Base-by-base conservation (phyloP, 2,888 invertebrate species). In the Morpho helenor region DNA sequence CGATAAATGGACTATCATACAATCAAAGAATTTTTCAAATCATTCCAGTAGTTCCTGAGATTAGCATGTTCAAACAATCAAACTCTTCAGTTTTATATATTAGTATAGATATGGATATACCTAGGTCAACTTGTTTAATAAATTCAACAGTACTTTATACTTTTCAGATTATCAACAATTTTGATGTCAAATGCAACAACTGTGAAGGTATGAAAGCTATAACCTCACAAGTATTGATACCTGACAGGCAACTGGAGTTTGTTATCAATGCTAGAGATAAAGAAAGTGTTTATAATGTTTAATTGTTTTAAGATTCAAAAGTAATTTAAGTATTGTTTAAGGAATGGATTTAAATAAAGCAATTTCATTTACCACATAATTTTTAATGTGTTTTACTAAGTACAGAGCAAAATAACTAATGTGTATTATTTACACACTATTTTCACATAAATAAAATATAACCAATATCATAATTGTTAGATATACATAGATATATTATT, bases 151-250 rank as follows among this genome's bases (percentile, higher is more conserved):
- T 23, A 4, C 31, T 31, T 31, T 31, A 31, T 31, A 31, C 8
- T 57, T 65, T 91, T 91, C 88, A 93, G 93, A 76, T 93, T 46
- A 74, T 91, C 3, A 79, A 88, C 59, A 87, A 87, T 57, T 93
- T 92, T 69, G 83, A 91, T 49, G 76, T 93, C 51, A 79, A 89
- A 49, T 89, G 91, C 68, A 66, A 77, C 49, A 92, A 92, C 68
- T 77, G 74, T 42, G 77, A 79, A 56, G 77, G 81, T 60, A 78
- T 93, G 8, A 81, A 87, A 54, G 84, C 93, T 67, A 86, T 91
- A 16, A 85, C 93, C 57, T 91, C 92, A 47, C 76, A 92, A 73
- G 91, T 93, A 7, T 84, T 93, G 53, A 88, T 93, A 22, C 93
- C 93, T 42, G 86, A 91, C 52, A 80, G 83, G 65, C 82, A 90